Evolutionary conservation across 2,113 vertebrate species (phyloP).

Genomic region (Pedetes capensis): DNA sequence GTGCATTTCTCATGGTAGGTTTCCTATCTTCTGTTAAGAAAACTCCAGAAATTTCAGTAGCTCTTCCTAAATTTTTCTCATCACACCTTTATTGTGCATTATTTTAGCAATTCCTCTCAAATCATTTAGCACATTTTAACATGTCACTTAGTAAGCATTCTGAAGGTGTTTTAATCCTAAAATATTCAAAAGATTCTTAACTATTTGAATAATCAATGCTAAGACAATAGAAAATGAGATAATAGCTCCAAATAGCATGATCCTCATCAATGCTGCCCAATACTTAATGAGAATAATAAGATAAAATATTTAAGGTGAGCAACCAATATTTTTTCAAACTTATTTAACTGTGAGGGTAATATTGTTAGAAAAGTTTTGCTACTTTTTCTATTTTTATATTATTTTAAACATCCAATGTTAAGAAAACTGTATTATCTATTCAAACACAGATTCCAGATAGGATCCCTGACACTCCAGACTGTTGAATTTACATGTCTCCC

Average conservation of each 20-base stretch:
- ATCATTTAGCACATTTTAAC: background rate
- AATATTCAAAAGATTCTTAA: background rate
- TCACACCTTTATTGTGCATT: background rate
- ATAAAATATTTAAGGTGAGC: background rate
- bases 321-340: background rate
- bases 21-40: background rate
- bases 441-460: background rate
- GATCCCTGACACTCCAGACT: background rate
- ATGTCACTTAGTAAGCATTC: background rate
- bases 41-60: background rate
- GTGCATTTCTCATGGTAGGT: background rate
- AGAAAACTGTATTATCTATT: background rate
- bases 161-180: background rate
- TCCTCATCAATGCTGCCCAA: background rate
- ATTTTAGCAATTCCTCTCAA: background rate
- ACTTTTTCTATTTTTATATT: background rate
- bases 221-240: background rate
- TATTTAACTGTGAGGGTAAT: background rate
- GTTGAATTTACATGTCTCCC: background rate
- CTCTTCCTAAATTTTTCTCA: background rate
- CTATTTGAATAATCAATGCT: background rate
- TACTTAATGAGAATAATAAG: background rate
- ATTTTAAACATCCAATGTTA: background rate
- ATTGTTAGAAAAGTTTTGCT: background rate
- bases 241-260: background rate